Evolutionary conservation across 2,888 invertebrate species (phyloP).

Genomic region (Aleiodes leptofemur): DNA sequence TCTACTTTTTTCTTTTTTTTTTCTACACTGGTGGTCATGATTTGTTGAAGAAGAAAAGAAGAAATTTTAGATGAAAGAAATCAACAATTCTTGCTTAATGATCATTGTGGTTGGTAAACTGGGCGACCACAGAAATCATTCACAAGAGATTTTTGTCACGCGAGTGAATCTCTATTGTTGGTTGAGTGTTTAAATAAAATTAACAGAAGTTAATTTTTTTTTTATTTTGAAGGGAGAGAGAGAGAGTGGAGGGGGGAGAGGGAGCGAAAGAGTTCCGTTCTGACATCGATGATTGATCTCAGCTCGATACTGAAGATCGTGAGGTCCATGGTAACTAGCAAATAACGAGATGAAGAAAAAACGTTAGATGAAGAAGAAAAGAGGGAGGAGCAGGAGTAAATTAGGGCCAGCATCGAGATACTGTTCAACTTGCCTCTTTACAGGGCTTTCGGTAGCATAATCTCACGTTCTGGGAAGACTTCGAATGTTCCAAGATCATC

Average conservation of each 20-base stretch:
- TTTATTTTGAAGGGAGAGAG: background rate
- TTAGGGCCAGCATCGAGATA: conserved; percentile 48
- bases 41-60: conserved; percentile 28
- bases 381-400: conserved; percentile 13
- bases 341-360: conserved; percentile 25
- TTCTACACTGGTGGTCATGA: conserved; percentile 43
- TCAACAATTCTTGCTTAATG: conserved; percentile 42
- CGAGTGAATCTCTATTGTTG: conserved; percentile 16
- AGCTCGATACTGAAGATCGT: background rate
- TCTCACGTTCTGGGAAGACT: conserved; percentile 68
- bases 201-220: conserved; percentile 3
- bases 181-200: background rate
- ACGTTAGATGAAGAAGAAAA: too few relatives aligned
- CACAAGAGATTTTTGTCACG: conserved; percentile 36
- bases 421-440: background rate
- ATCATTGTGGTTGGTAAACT: conserved; percentile 42
- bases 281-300: conserved; percentile 17
- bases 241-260: background rate
- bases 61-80: conserved; percentile 1
- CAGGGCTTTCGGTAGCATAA: conserved; percentile 58
- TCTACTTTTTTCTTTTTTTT: conserved; percentile 15
- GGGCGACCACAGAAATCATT: conserved; percentile 35
- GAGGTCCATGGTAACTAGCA: conserved; percentile 21
- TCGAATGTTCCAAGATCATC: conserved; percentile 52
- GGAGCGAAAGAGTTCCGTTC: background rate